Conservation (phyloP, 2,797 vertebrate species). For the Kryptopterus vitreolus region DNA sequence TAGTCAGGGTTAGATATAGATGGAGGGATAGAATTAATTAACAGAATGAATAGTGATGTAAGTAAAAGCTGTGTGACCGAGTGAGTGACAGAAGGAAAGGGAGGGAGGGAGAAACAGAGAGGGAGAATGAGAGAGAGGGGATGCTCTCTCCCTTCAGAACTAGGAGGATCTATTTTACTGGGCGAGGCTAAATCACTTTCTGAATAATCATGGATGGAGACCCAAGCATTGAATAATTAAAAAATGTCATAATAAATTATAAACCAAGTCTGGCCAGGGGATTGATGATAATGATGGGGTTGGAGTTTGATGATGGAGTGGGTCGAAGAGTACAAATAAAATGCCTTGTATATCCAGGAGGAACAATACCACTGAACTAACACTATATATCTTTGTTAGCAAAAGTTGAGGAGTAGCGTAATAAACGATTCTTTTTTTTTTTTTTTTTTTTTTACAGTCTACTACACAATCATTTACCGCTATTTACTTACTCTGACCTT, state of each 20-base stretch:
- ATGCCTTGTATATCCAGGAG: slow-evolving; percentile 9
- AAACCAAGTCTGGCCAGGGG: slow-evolving; percentile 25
- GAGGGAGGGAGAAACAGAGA: slow-evolving; percentile 29
- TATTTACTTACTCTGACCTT: neutral
- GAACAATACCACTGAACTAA: slow-evolving; percentile 21
- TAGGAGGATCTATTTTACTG: slow-evolving; percentile 39
- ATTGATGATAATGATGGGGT: neutral
- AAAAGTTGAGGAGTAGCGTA: neutral
- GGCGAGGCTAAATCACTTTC: slow-evolving; percentile 47
- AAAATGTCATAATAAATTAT: slow-evolving; percentile 54
- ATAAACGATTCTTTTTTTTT: neutral
- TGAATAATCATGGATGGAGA: slow-evolving; percentile 38
- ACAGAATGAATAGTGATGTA: neutral
- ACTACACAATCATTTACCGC: neutral
- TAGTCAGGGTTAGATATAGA: neutral
- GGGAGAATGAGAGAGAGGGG: slow-evolving; percentile 20
- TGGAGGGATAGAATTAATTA: neutral
- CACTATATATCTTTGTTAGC: neutral
- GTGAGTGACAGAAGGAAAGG: neutral
- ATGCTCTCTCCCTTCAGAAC: slow-evolving; percentile 37
- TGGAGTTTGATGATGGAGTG: neutral
- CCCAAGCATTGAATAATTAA: slow-evolving; percentile 53
- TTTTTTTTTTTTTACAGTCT: neutral
- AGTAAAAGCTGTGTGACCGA: neutral
- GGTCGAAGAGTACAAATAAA: slow-evolving; percentile 36